These are phyloP conservation scores for Calliopum simillimum DNA, from an alignment of 2,888 invertebrate species.

Conservation along the genomic window DNA sequence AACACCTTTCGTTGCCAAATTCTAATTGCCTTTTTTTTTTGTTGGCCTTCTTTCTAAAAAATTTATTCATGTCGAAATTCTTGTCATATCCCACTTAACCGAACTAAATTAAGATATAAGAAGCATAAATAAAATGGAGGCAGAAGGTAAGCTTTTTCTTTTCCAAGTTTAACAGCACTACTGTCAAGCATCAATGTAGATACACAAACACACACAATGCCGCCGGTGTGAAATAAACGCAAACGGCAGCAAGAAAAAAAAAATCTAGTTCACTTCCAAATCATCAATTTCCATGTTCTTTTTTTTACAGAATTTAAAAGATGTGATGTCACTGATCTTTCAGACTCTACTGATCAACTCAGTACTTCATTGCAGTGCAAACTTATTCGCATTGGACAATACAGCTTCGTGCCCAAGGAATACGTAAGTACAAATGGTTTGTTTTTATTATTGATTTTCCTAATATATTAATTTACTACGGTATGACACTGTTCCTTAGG, in stretches of 20 bases:
- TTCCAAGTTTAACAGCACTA: too few relatives aligned
- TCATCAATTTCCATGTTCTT: not conserved
- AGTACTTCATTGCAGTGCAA: conserved; percentile 76
- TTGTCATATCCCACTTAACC: not conserved
- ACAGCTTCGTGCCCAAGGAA: conserved; percentile 81
- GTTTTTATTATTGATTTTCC: not conserved
- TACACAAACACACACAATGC: not conserved
- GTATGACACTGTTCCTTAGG: conserved; percentile 61
- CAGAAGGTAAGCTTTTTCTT: not conserved
- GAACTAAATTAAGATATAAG: too few relatives aligned
- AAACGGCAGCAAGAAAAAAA: not conserved
- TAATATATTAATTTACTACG: not conserved
- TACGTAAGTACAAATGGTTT: conserved; percentile 69
- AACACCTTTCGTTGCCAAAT: not conserved
- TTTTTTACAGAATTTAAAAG: conserved; percentile 69
- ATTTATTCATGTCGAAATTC: conserved; percentile 7
- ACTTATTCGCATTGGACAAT: conserved; percentile 86
- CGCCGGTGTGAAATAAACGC: conserved; percentile 3
- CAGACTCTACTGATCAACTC: conserved; percentile 66
- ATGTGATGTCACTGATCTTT: conserved; percentile 68
- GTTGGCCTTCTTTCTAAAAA: not conserved
- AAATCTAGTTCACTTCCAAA: not conserved
- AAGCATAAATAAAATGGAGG: conserved; percentile 16
- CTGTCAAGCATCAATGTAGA: not conserved
- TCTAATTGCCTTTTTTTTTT: not conserved